Evolutionary conservation across 1,140 invertebrate species (phyloP), one percentile per base, ranked within the genome.

Genomic region (Drosophila mauritiana): DNA sequence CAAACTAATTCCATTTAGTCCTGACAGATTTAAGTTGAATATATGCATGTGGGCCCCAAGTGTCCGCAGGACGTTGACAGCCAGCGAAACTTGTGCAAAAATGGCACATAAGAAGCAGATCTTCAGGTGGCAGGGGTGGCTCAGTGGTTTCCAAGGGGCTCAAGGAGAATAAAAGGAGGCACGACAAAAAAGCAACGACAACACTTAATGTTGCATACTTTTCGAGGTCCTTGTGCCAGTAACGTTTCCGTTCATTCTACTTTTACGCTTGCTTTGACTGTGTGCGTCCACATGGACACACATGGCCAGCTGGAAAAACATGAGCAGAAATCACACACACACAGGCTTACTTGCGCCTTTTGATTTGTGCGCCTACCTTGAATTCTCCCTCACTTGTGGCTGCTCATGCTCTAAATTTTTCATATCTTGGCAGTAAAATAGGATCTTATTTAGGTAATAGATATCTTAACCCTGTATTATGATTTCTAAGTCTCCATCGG

Each of bases 161-260:
- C 12, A 20, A 22, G 22, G 27, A 46, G 12, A 49, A 42, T 34
- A 31, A 45, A 42, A 46, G 20, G 37, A 17, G 20, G 34, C 15
- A 15, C 15, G 34, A 42, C 20, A n/a, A 22, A 37, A 45, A 27
- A 31, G 31, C 43, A 55, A 43, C 74, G 58, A 42, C 52, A 55
- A 51, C 83, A 83, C 84, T 88, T 89, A 89, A 80, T 84, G 84
- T 80, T 89, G 84, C 84, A 89, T 89, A 84, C 83, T 84, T 88
- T 84, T 80, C 51, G 73, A 84, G 84, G 84, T 88, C 84, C 84
- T 88, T 88, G 84, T 84, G 73, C 84, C 48, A 89, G 84, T 88
- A 88, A 89, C 80, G 84, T 89, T 89, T 89, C 84, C 84, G 84
- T 74, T 84, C 72, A 84, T 84, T 89, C 72, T 84, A 83, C 79